Evolutionary conservation across 2,113 vertebrate genomes (phyloP), one percentile per base, ranked within the genome.

Genomic region (Corynorhinus townsendii): DNA sequence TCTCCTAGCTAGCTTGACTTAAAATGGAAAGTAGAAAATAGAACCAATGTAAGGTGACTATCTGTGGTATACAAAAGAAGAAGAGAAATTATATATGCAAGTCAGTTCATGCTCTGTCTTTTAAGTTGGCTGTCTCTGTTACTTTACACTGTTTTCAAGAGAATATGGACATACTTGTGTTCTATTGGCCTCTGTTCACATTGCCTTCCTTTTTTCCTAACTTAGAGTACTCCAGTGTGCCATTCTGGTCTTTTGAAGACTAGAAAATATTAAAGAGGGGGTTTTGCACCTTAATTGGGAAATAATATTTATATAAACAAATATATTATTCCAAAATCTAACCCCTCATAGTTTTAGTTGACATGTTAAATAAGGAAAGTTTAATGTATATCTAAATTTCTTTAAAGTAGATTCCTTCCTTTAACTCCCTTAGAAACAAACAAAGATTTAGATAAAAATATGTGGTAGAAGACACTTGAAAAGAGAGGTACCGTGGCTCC

Each of bases 121-220:
- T 47, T n/a, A 45, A 94, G 56, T 56, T 68, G 59, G 20, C 2
- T 17, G 6, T 52, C 47, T 80, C 43, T 40, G 54, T 73, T 76
- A 81, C 47, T 84, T 95, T 40, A 56, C 20, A 62, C 40, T 79
- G 24, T 52, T 82, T 77, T 86, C 49, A 80, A 47, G 79, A 72
- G 16, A 73, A 72, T 56, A 84, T 26, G 24, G 26, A 76, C 12
- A 24, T 38, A 19, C 9, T 86, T 89, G 24, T 85, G 56, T 77
- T 94, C 84, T 81, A 24, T 5, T 49, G 52, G 35, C 47, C 35
- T 84, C 59, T 94, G 33, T 91, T 93, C 72, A 84, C 93, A 94
- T 69, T 94, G 68, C 52, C 82, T 89, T 82, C 54, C 40, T 64
- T 92, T 90, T 22, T 82, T 84, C 72, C 66, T 77, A 93, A 81